Base-by-base conservation (phyloP, 92 coral and sea anemone genomes). In the Siderastrea siderea region DNA sequence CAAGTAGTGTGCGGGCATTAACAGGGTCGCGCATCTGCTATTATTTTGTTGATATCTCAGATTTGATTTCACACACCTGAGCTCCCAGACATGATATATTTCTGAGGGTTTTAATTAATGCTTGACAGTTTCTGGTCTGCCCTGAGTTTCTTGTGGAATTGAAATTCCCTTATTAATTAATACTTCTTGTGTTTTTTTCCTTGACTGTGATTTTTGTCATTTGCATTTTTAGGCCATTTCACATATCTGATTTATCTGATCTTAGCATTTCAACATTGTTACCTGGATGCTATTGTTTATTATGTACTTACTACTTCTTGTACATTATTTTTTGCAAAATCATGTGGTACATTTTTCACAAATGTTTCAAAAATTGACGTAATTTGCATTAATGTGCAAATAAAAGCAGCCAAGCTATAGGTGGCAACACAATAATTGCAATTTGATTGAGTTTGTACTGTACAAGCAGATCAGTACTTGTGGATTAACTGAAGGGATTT, bases 231-330 rank as follows among this genome's bases (percentile, higher is more conserved):
- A 2, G 64, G 49, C 17, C 19, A 49, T 65, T 79, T 64, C 60
- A 38, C 51, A 45, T n/a, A 68, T 81, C 75, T 55, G 16, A 52
- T 44, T 67, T 17, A 79, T 66, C 84, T 65, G 82, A 78, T 62
- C 82, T 65, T 79, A 11, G 58, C 49, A 63, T n/a, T 7, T 19
- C 84, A 48, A 60, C 72, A 10, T 49, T 66, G 60, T 51, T 49
- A 50, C n/a, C 66, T 43, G 64, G 50, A 19, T 50, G 16, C 19
- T 2, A 50, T 43, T 2, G 17, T 15, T 53, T 80, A 6, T 58
- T 11, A 9, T 19, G 16, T 76, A 1, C 60, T 11, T 46, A 60
- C 9, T 5, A 64, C 16, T 68, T 81, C 75, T 53, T 67, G 66
- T 45, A 53, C 85, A 68, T 66, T 68, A 5, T 68, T 46, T 63